These are phyloP conservation scores for Tragopan temminckii DNA, from an alignment of 2,797 vertebrate genomes.

Conservation along the genomic window DNA sequence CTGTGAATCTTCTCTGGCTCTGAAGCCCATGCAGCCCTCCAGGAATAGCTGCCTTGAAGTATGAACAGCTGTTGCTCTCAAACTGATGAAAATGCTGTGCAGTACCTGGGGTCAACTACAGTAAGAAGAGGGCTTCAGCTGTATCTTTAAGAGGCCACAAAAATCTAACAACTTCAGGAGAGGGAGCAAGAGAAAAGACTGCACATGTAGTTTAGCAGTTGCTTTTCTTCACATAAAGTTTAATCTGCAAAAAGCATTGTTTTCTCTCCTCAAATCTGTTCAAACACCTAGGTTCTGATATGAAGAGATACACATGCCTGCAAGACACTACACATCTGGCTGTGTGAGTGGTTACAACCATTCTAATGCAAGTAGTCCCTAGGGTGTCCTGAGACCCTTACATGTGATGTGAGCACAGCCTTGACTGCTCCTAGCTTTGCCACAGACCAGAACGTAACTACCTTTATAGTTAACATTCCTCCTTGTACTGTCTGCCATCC, in stretches of 20 bases:
- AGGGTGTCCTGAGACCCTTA: neutral
- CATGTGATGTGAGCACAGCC: fast-evolving
- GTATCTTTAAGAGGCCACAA: neutral
- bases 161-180: neutral
- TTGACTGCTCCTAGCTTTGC: neutral
- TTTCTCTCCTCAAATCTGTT: neutral
- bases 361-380: no score
- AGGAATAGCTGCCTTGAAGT: neutral
- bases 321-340: neutral
- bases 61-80: neutral
- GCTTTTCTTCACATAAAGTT: neutral
- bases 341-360: neutral
- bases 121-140: neutral
- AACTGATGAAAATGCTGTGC: neutral
- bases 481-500: neutral
- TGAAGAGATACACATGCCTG: fast-evolving
- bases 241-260: neutral
- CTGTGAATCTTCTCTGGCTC: fast-evolving
- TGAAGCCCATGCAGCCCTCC: neutral
- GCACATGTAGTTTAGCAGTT: neutral
- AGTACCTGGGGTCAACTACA: neutral
- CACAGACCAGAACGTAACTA: neutral
- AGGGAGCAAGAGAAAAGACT: neutral
- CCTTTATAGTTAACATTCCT: neutral
- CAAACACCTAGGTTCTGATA: neutral